A percentile compares a stretch with the other conserved stretches of the same genome.
phyloP scores from a whole-genome alignment of 2,888 invertebrate genomes.

The Phalera bucephala region DNA sequence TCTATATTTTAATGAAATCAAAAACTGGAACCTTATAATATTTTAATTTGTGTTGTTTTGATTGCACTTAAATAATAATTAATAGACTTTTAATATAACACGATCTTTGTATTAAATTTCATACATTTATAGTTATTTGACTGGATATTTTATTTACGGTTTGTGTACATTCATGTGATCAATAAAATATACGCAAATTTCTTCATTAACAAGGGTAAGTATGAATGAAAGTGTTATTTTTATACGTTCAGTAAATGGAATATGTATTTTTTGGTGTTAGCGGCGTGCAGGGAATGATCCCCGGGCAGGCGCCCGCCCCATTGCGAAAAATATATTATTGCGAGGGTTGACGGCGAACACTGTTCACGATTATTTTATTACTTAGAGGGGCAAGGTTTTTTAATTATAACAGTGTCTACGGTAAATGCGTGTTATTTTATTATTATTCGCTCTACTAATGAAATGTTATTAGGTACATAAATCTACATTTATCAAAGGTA shows the following conservation, averaged over 20 bases:
- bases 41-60: conserved; percentile 17
- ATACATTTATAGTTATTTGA: conserved; percentile 5
- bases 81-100: conserved; percentile 3
- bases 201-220: conserved; percentile 63
- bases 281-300: conserved; percentile 35
- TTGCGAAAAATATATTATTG: conserved; percentile 51
- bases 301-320: conserved; percentile 51
- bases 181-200: conserved; percentile 53
- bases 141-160: conserved; percentile 37
- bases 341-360: conserved; percentile 58
- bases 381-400: conserved; percentile 52
- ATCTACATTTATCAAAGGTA: too few relatives aligned
- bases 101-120: not conserved
- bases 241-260: conserved; percentile 12
- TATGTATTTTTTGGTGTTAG: conserved; percentile 22
- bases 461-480: too few relatives aligned
- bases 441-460: too few relatives aligned
- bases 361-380: conserved; percentile 59
- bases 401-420: too few relatives aligned
- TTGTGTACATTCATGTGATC: conserved; percentile 75
- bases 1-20: conserved; percentile 24
- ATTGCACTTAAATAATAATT: conserved; percentile 5
- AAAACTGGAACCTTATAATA: conserved; percentile 37
- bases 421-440: too few relatives aligned
- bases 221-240: conserved; percentile 55